Evolutionary conservation across 2,113 vertebrate species (phyloP).

Genomic region (Labeo catla): DNA sequence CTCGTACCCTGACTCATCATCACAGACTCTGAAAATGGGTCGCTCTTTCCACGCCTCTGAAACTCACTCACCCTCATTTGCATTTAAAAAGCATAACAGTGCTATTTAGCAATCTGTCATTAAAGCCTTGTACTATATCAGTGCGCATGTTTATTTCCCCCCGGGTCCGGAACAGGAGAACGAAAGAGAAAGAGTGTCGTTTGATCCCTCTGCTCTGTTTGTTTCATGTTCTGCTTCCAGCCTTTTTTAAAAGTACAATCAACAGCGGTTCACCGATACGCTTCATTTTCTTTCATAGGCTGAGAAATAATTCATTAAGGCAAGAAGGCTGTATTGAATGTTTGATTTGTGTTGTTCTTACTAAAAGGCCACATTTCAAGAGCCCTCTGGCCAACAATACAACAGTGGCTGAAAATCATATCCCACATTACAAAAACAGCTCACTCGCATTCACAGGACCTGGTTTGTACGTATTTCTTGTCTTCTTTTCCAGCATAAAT

Average conservation of each 20-base stretch:
- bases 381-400: background rate
- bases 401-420: background rate
- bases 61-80: constrained; percentile 30
- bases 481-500: too few relatives aligned
- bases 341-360: background rate
- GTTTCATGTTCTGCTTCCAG: background rate
- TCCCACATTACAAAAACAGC: background rate
- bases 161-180: background rate
- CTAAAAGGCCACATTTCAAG: background rate
- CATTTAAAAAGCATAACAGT: constrained; percentile 31
- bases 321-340: background rate
- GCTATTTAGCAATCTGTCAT: constrained; percentile 30
- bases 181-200: background rate
- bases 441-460: background rate
- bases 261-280: background rate
- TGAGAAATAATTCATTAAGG: background rate
- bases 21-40: background rate
- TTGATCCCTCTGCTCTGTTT: background rate
- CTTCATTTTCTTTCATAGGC: background rate
- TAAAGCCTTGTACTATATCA: constrained; percentile 27
- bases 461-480: background rate
- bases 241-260: background rate
- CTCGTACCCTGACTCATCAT: background rate
- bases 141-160: background rate
- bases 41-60: background rate